Base-by-base conservation (phyloP, 2,797 vertebrate genomes). In the Euthynnus affinis region DNA sequence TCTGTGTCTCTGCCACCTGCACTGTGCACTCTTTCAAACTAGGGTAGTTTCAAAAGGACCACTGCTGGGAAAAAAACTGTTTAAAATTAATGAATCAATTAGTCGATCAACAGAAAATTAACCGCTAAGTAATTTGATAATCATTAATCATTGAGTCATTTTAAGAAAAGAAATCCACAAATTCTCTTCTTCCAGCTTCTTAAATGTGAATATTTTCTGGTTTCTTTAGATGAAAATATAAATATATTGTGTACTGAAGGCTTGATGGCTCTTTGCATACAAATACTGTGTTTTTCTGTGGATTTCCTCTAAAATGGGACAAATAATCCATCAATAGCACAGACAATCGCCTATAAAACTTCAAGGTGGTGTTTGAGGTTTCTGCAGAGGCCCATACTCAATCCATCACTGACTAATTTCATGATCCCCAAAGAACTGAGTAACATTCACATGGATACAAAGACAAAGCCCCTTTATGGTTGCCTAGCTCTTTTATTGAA, bases 381-480 rank as follows among this genome's bases (percentile, higher is more conserved):
- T 49, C 12, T 49, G 32, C 49, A 7, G 66, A 25, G 34, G 22
- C 59, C 51, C 46, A 42, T 32, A 51, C 34, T 42, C 4, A 69
- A 34, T 62, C 27, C 61, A 65, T 69, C 23, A 1, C 68, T 40
- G 55, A 63, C 72, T 80, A 78, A 58, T 79, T 66, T 74, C 42
- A 34, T 69, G 69, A 44, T 56, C 52, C 58, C 69, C 65, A 77
- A 48, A 66, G 70, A 78, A 60, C 4, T 2, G 23, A 14, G 37
- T 48, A 59, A 78, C 71, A 62, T 83, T 82, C 81, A 82, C 64
- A 76, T 32, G 27, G 42, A 76, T 59, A 87, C 79, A 88, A 84
- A 89, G 71, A 87, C 79, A 92, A 91, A 83, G 76, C 58, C 44
- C 53, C 15, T 84, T 88, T 79, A 87, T 72, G 71, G 74, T n/a